A percentile compares a stretch with the other conserved stretches of the same genome.
Evolutionary conservation across 2,797 vertebrate genomes (phyloP).

Genomic region (Platalea minor): DNA sequence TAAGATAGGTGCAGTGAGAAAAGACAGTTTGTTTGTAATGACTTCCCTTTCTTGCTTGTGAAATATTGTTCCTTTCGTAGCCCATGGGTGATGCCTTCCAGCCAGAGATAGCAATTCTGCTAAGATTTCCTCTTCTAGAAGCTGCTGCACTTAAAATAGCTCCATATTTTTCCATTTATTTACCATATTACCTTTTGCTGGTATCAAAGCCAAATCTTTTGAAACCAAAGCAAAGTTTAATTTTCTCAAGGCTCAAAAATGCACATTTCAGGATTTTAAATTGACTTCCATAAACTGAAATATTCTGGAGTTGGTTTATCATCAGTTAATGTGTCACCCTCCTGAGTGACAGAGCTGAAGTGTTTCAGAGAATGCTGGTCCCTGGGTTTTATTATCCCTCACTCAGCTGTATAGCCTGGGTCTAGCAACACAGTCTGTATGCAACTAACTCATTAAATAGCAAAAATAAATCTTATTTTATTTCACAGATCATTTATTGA

Average conservation of each 20-base stretch:
- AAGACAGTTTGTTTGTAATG: neutral
- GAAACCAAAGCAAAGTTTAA: neutral
- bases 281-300: neutral
- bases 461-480: neutral
- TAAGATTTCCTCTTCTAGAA: neutral
- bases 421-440: neutral
- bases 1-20: neutral
- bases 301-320: neutral
- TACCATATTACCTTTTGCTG: neutral
- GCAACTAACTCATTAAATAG: neutral
- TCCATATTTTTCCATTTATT: constrained; percentile 7
- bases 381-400: neutral
- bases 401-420: neutral
- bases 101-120: neutral
- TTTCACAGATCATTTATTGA: neutral
- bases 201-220: constrained; percentile 30
- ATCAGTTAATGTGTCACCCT: neutral
- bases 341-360: neutral
- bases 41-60: neutral
- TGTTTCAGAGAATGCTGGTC: neutral
- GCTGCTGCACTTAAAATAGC: neutral
- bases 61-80: neutral
- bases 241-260: neutral
- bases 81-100: neutral
- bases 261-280: neutral